Base-by-base conservation (phyloP, 1,140 invertebrate species). In the Chlorops oryzae region DNA sequence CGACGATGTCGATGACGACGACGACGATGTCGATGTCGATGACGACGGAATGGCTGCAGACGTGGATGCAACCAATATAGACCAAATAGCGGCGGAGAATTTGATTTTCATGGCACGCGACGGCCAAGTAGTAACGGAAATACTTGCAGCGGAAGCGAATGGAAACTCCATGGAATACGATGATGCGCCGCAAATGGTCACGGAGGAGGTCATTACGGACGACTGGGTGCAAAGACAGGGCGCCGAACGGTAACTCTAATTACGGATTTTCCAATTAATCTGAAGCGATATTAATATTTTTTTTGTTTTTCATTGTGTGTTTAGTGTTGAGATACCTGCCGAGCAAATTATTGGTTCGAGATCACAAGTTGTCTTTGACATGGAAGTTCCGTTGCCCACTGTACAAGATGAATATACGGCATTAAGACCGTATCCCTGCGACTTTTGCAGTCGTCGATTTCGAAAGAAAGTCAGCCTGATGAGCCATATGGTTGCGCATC, bases 401-500 rank as follows among this genome's bases (percentile, higher is more conserved):
- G 85, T 87, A 64, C 86, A 88, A 75, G 86, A 89, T 72, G 81
- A 87, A 51, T 88, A 88, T 61, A 87, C 84, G 23, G 83, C 83
- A 3, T 79, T 84, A 53, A 78, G 86, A n/a, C 87, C 87, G 0
- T 88, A 86, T 75, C 87, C 87, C 0, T 91, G 88, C 60, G 87
- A 91, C 62, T 88, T 89, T 65, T 90, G 88, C 61, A 88, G 84
- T 39, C 77, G 86, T 7, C 77, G 87, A 39, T 90, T 90, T 61
- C 78, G 85, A 5, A 89, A 89, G 62, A 90, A 90, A 63, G 83
- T 83, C 12, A 87, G 85, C 50, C 73, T 89, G 1, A 87, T 88
- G 80, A 87, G 86, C 64, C 87, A 90, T 59, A 89, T 90, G 85
- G 79, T 88, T 2, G 81, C 86, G 0, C 87, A 90, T 74, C 86